Percentiles rank a stretch among this genome's conserved stretches.
Conservation (phyloP, 2,113 vertebrate genomes). For the Isurus oxyrinchus region DNA sequence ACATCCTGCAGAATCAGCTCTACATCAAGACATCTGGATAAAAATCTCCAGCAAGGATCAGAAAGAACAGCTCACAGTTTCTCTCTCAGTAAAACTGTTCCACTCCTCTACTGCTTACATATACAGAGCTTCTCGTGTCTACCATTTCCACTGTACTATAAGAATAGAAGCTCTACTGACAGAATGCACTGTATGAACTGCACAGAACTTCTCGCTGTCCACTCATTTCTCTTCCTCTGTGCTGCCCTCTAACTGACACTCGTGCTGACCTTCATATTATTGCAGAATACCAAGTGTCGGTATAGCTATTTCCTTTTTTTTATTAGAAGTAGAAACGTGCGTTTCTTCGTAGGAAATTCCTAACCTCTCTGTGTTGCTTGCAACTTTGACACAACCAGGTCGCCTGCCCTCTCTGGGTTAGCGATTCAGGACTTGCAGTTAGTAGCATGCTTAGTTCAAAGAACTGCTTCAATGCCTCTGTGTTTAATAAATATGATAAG, state of each 20-base stretch:
- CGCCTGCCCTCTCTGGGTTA: not conserved
- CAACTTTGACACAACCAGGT: not conserved
- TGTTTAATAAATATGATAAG: constrained; percentile 31
- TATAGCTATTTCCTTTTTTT: constrained; percentile 16
- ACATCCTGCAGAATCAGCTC: constrained; percentile 96
- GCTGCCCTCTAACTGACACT: constrained; percentile 51
- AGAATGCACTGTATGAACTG: constrained; percentile 43
- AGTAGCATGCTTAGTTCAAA: constrained; percentile 37
- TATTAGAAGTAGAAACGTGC: not conserved
- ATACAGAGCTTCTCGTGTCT: constrained; percentile 48
- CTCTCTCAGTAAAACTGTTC: constrained; percentile 48
- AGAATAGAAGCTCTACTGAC: constrained; percentile 47
- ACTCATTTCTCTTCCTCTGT: constrained; percentile 36
- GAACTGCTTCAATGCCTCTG: constrained; percentile 37
- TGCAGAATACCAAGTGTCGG: not conserved
- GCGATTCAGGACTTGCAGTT: constrained; percentile 6
- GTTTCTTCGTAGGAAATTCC: not conserved
- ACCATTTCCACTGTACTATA: constrained; percentile 53
- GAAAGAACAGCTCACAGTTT: constrained; percentile 24
- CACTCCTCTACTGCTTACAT: constrained; percentile 51
- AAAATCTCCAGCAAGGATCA: constrained; percentile 38
- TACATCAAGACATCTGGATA: constrained; percentile 96
- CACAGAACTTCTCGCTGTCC: constrained; percentile 29
- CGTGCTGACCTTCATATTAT: constrained; percentile 46
- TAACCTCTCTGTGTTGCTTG: not conserved